These are phyloP conservation scores for Drosophila nr. medialis DNA, from an alignment of 2,888 invertebrate species.

Conservation along the genomic window DNA sequence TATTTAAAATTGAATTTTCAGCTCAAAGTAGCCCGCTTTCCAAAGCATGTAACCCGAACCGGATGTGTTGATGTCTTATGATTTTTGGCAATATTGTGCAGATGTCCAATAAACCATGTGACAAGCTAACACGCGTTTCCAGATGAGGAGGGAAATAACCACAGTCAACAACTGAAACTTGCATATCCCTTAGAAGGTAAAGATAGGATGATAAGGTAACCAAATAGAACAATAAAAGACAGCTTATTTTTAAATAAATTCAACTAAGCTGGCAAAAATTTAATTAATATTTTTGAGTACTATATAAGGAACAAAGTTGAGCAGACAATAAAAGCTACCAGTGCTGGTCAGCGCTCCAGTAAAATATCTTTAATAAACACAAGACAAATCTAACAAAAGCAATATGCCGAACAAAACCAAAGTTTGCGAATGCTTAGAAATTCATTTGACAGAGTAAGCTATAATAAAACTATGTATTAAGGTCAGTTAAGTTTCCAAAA, in stretches of 20 bases:
- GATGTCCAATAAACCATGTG: conserved; percentile 32
- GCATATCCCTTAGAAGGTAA: conserved; percentile 3
- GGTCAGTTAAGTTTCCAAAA: not conserved
- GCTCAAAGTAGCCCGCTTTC: not conserved
- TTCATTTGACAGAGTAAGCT: not conserved
- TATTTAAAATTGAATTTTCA: conserved; percentile 27
- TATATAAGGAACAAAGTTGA: not conserved
- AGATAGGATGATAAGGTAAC: not conserved
- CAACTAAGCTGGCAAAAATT: not conserved
- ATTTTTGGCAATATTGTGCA: conserved; percentile 20
- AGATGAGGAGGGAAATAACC: not conserved
- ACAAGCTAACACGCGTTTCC: conserved; percentile 10
- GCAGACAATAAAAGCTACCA: not conserved
- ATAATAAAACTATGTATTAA: not conserved
- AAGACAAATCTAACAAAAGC: not conserved
- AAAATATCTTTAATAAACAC: not conserved
- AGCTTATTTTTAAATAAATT: not conserved
- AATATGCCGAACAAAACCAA: not conserved
- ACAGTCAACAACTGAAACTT: not conserved
- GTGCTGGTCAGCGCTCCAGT: not conserved
- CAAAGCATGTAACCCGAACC: conserved; percentile 27
- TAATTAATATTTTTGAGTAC: not conserved
- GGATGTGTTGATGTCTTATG: conserved; percentile 27
- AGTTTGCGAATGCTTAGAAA: not conserved
- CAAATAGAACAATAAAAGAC: not conserved